These are phyloP conservation scores for Chloropsis cyanopogon DNA, from an alignment of 2,113 vertebrate species.

Conservation along the genomic window DNA sequence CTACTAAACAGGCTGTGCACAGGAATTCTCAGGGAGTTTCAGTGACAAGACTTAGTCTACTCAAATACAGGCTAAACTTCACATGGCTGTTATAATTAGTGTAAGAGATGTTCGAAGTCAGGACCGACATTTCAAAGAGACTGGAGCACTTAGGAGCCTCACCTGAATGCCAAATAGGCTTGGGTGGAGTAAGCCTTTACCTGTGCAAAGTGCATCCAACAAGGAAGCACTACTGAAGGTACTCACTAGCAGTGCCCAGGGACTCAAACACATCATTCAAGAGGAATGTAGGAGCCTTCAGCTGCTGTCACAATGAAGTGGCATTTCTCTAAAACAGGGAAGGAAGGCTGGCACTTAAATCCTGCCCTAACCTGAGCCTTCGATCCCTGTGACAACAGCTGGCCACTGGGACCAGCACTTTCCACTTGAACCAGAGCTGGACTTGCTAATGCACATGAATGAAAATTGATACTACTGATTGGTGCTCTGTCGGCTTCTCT, in stretches of 20 bases:
- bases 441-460: not conserved
- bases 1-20: not conserved
- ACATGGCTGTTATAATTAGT: not conserved
- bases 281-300: not conserved
- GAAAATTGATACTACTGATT: not conserved
- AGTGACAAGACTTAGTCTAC: not conserved
- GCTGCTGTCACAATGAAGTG: not conserved
- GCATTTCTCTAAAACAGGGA: not conserved
- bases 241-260: not conserved
- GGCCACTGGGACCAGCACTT: not conserved
- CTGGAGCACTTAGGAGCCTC: not conserved
- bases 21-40: not conserved
- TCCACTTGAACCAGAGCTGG: not conserved
- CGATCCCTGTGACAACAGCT: not conserved
- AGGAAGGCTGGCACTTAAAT: not conserved
- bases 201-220: not conserved
- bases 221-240: not conserved
- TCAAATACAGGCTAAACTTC: not conserved
- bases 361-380: not conserved
- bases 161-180: not conserved
- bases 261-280: accelerated
- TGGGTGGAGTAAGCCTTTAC: not conserved
- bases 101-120: accelerated
- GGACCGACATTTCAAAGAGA: not conserved
- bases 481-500: not conserved